Evolutionary conservation across 2,888 invertebrate species (phyloP), one percentile per base, ranked within the genome.

Genomic region (Shargacucullia verbasci): DNA sequence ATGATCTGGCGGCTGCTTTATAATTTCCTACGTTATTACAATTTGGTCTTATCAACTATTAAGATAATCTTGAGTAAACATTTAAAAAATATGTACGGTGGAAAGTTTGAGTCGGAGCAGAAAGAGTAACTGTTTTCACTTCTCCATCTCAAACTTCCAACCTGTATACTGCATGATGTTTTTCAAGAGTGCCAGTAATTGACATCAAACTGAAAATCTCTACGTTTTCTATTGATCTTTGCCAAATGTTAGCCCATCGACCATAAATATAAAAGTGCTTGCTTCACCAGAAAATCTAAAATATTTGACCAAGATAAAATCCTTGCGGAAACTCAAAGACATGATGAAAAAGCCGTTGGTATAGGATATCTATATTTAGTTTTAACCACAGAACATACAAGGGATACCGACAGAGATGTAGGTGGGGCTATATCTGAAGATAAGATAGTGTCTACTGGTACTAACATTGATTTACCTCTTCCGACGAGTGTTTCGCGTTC

Each of bases 251-350:
- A n/a, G n/a, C n/a, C n/a, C 27, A 40, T 45, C 6, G 6, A 48
- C 15, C 10, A 20, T 39, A 27, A 9, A 9, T 11, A 20, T 3
- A 20, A 3, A 20, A 20, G 27, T 3, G n/a, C 20, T 0, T 47
- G 43, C n/a, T n/a, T n/a, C n/a, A n/a, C 39, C 47, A 62, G 50
- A 68, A 45, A 47, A 44, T 63, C 49, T 4, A 49, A 47, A 47
- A 8, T 65, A 7, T 55, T 25, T 25, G 43, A 20, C 65, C 33
- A 34, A 70, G 70, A 57, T 52, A 66, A 66, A 29, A 7, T 12
- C 35, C 25, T 56, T 63, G 47, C 47, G 64, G 47, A 57, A 69
- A 52, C 29, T 0, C 35, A 31, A 9, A 34, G 47, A 45, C 29
- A 3, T 34, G 1, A 0, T 40, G 20, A 20, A 20, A 4, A 20